These are phyloP conservation scores for Malacosoma neustria DNA, from an alignment of 2,888 invertebrate species.

Conservation along the genomic window DNA sequence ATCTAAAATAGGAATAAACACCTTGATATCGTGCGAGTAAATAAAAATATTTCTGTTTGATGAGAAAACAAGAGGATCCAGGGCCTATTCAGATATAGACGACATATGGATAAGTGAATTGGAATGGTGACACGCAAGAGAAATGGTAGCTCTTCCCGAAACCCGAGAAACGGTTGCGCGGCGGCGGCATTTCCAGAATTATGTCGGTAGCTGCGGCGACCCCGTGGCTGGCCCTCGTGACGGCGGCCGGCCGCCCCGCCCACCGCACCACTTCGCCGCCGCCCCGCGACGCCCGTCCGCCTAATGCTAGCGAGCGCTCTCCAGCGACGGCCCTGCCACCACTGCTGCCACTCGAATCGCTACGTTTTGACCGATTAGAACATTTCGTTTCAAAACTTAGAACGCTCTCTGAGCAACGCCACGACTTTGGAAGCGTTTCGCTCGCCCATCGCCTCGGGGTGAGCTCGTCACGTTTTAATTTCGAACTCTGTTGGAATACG, in stretches of 20 bases:
- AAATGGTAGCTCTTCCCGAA: conserved; percentile 71
- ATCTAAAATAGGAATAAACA: too few species aligned
- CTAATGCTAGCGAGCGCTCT: conserved; percentile 15
- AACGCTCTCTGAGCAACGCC: conserved; percentile 62
- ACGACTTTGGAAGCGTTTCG: conserved; percentile 57
- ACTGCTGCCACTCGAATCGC: conserved; percentile 39
- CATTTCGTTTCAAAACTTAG: conserved; percentile 40
- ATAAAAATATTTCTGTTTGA: too few species aligned
- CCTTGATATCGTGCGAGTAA: too few species aligned
- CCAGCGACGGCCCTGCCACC: conserved; percentile 11
- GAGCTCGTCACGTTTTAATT: conserved; percentile 34
- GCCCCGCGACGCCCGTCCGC: conserved; percentile 21
- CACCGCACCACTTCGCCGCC: conserved; percentile 59
- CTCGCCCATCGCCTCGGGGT: conserved; percentile 55
- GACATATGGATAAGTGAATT: conserved; percentile 64
- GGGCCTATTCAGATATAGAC: conserved; percentile 55
- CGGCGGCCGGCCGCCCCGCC: conserved; percentile 66
- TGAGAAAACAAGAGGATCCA: too few species aligned
- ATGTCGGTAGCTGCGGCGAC: conserved; percentile 62
- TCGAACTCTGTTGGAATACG: conserved; percentile 34
- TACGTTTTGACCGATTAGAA: conserved; percentile 40
- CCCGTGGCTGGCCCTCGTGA: conserved; percentile 70
- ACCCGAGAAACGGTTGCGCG: conserved; percentile 66
- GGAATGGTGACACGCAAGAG: conserved; percentile 71
- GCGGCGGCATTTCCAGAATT: conserved; percentile 61